Percentiles rank a stretch among this genome's conserved stretches.
Evolutionary conservation across 2,888 invertebrate species (phyloP).

Genomic region (Pardosa pseudoannulata): DNA sequence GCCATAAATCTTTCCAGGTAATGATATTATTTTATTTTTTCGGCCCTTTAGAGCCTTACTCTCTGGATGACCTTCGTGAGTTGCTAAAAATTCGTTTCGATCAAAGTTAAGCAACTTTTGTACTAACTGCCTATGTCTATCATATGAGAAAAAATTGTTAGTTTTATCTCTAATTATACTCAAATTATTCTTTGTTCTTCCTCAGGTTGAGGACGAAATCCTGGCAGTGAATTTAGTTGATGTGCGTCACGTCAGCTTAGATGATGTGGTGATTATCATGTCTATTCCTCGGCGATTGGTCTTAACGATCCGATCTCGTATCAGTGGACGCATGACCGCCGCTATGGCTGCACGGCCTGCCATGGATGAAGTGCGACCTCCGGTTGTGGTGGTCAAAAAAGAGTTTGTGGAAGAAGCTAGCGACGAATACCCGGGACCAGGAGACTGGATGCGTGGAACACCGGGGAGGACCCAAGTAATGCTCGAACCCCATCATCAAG

Average conservation of each 20-base stretch:
- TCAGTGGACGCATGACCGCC: conserved; percentile 74
- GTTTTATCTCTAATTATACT: no score
- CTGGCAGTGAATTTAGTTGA: conserved; percentile 98
- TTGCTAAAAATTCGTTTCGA: no score
- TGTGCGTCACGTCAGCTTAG: conserved; percentile 97
- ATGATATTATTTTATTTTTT: no score
- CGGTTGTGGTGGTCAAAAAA: conserved; percentile 91
- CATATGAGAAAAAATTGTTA: no score
- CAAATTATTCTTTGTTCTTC: background rate
- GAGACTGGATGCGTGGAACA: conserved; percentile 73
- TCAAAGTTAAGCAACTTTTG: no score
- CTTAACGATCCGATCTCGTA: conserved; percentile 90
- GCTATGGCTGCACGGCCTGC: conserved; percentile 52
- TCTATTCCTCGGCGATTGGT: conserved; percentile 97
- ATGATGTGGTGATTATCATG: conserved; percentile 99
- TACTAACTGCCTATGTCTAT: no score
- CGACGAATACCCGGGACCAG: conserved; percentile 74
- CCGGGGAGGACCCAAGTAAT: conserved; percentile 61
- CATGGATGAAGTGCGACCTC: conserved; percentile 80
- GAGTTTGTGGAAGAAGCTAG: conserved; percentile 86
- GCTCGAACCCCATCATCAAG: conserved; percentile 55
- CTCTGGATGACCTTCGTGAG: no score
- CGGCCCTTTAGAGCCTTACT: no score
- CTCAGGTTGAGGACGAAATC: conserved; percentile 90
- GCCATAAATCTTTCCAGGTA: no score